These are phyloP conservation scores for Dione vanillae DNA, from an alignment of 2,888 invertebrate species.

Conservation along the genomic window DNA sequence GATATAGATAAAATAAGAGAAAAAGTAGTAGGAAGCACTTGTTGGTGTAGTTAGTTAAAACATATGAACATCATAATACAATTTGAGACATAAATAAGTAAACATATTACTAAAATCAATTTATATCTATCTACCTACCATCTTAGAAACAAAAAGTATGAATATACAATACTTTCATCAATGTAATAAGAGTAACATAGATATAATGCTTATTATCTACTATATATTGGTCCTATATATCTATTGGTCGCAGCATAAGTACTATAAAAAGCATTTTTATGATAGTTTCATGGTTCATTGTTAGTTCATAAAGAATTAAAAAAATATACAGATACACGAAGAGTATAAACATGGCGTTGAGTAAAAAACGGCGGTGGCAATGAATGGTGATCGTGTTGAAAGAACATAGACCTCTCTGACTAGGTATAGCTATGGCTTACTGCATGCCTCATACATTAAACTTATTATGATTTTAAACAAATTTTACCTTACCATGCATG, in stretches of 20 bases:
- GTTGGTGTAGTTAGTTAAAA: not conserved
- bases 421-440: not conserved
- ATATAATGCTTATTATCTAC: constrained; percentile 18
- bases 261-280: constrained; percentile 39
- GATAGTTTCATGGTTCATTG: constrained; percentile 43
- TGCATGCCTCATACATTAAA: not conserved
- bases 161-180: constrained; percentile 14
- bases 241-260: constrained; percentile 30
- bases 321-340: constrained; percentile 44
- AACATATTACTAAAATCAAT: too few species aligned
- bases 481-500: not conserved
- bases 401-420: not conserved
- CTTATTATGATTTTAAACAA: too few species aligned
- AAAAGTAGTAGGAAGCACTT: not conserved
- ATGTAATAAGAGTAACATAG: constrained; percentile 28
- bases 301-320: constrained; percentile 46
- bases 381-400: constrained; percentile 40
- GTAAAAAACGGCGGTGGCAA: constrained; percentile 26
- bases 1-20: not conserved
- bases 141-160: constrained; percentile 6
- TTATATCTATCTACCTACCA: too few species aligned
- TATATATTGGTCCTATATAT: too few species aligned
- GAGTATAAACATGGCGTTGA: constrained; percentile 42
- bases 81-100: too few species aligned
- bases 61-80: not conserved